Conservation (phyloP, 2,797 vertebrate genomes). For the Chelmon rostratus region DNA sequence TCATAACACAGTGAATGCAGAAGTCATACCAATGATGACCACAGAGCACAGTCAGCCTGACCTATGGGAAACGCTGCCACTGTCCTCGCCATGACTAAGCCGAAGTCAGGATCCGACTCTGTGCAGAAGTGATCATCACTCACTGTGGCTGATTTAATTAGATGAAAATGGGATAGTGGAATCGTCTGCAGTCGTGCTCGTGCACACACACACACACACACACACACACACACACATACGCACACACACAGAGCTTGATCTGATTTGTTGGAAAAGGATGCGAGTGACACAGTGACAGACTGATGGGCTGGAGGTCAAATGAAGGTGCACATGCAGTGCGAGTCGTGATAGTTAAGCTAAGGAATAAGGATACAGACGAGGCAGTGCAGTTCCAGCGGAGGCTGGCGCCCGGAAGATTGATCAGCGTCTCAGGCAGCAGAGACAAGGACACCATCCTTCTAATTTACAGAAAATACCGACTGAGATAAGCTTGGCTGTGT, state of each 20-base stretch:
- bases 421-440: constrained; percentile 58
- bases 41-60: constrained; percentile 24
- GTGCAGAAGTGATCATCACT: constrained; percentile 54
- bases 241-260: constrained; percentile 30
- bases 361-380: constrained; percentile 51
- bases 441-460: constrained; percentile 51
- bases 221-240: not conserved
- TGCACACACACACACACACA: not conserved
- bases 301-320: constrained; percentile 63
- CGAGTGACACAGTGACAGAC: constrained; percentile 46
- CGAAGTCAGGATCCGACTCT: constrained; percentile 41
- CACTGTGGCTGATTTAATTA: constrained; percentile 60
- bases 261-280: constrained; percentile 52
- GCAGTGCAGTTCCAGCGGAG: constrained; percentile 44
- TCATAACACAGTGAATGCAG: constrained; percentile 7
- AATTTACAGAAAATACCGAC: constrained; percentile 28
- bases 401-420: constrained; percentile 76
- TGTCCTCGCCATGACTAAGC: constrained; percentile 34
- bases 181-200: constrained; percentile 29
- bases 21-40: constrained; percentile 33
- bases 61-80: constrained; percentile 21
- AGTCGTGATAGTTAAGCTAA: constrained; percentile 56
- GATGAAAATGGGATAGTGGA: constrained; percentile 35
- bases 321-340: constrained; percentile 59
- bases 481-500: constrained; percentile 12